These are phyloP conservation scores for Dromococcyx pavoninus DNA, from an alignment of 2,797 vertebrate genomes.

Conservation along the genomic window DNA sequence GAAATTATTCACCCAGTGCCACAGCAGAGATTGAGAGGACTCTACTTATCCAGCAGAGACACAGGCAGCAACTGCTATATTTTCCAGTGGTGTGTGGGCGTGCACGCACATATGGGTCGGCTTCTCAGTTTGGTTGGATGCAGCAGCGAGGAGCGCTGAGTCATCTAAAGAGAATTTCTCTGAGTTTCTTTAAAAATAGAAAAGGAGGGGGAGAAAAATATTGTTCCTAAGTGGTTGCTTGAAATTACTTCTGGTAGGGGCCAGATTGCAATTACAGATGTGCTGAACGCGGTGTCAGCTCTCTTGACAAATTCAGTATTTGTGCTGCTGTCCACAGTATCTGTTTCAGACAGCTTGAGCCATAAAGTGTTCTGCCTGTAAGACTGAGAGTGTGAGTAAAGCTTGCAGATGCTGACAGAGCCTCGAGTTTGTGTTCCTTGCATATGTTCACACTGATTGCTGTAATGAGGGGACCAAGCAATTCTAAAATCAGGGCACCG, in stretches of 20 bases:
- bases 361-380: constrained; percentile 17
- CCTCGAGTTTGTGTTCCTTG: neutral
- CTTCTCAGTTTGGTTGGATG: neutral
- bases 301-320: constrained; percentile 45
- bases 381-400: neutral
- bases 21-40: neutral
- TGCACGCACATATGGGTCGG: accelerated
- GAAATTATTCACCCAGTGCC: neutral
- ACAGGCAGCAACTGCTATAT: accelerated
- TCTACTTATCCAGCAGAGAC: neutral
- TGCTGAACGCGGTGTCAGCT: constrained; percentile 21
- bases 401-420: neutral
- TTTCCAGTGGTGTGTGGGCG: neutral
- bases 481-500: neutral
- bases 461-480: neutral
- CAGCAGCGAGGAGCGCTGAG: neutral
- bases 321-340: constrained; percentile 47
- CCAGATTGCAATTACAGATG: constrained; percentile 70
- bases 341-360: constrained; percentile 36
- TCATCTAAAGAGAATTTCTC: neutral
- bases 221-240: constrained; percentile 23
- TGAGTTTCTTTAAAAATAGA: neutral
- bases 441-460: neutral
- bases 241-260: constrained; percentile 46
- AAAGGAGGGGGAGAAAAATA: neutral